phyloP scores from a whole-genome alignment of 92 coral and sea anemone species.

The Epizoanthus stellaris region DNA sequence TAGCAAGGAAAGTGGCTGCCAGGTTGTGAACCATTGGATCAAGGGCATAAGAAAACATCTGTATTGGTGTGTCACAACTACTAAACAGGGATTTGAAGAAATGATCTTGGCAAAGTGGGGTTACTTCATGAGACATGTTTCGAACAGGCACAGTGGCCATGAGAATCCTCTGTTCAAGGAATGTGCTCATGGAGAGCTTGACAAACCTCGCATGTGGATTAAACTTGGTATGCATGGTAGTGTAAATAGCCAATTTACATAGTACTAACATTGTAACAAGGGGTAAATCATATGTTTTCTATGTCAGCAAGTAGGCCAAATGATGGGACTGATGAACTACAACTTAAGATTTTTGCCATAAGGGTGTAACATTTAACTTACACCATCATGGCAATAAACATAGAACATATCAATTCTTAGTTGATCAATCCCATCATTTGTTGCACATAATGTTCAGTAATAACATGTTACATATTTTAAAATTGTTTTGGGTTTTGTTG shows the following conservation, averaged over 20 bases:
- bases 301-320: too few species aligned
- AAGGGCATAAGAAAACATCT: slow-evolving; percentile 33
- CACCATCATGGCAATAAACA: too few species aligned
- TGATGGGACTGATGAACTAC: too few species aligned
- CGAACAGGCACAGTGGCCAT: slow-evolving; percentile 27
- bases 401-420: too few species aligned
- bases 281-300: too few species aligned
- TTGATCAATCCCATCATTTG: too few species aligned
- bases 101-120: slow-evolving; percentile 41
- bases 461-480: not conserved
- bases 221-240: slow-evolving; percentile 25
- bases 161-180: not conserved
- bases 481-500: not conserved
- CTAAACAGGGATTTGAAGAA: slow-evolving; percentile 28
- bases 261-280: too few species aligned
- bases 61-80: slow-evolving; percentile 46
- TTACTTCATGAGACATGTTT: slow-evolving; percentile 46
- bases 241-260: too few species aligned
- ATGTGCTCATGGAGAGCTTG: slow-evolving; percentile 44
- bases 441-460: too few species aligned
- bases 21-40: slow-evolving; percentile 28
- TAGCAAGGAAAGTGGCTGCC: slow-evolving; percentile 44
- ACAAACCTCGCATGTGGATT: slow-evolving; percentile 37
- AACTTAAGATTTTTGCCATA: too few species aligned
- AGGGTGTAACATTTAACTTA: too few species aligned